A percentile compares a stretch with the other conserved stretches of the same genome.
Evolutionary conservation across 1,140 invertebrate species (phyloP).

Genomic region (Brachionus calyciflorus): DNA sequence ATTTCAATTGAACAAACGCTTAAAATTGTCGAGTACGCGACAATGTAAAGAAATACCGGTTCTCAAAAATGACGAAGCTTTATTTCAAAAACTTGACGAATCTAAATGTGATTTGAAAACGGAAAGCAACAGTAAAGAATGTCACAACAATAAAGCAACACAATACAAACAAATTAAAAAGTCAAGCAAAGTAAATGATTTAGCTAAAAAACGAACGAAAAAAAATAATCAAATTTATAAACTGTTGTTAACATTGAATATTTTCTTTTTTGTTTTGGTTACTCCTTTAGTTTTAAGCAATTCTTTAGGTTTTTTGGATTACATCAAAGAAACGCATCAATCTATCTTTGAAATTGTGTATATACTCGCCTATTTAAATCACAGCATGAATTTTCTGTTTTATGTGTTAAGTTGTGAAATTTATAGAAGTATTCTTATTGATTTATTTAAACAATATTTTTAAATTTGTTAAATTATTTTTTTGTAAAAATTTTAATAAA

Average conservation of each 20-base stretch:
- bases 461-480: neutral
- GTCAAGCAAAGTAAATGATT: neutral
- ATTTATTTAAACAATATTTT: slow-evolving; percentile 12
- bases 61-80: neutral
- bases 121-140: neutral
- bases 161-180: slow-evolving; percentile 18
- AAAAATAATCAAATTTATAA: slow-evolving; percentile 41
- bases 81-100: neutral
- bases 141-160: neutral
- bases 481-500: neutral
- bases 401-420: slow-evolving; percentile 42
- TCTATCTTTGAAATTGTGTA: slow-evolving; percentile 20
- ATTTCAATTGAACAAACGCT: slow-evolving; percentile 5
- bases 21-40: neutral
- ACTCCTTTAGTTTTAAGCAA: slow-evolving; percentile 40
- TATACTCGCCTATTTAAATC: slow-evolving; percentile 40
- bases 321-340: neutral
- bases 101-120: neutral
- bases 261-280: slow-evolving; percentile 40
- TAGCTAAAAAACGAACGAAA: slow-evolving; percentile 29
- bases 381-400: slow-evolving; percentile 45
- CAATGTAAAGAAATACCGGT: neutral
- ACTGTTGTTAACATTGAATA: slow-evolving; percentile 30
- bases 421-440: slow-evolving; percentile 23
- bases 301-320: slow-evolving; percentile 14